Percentiles rank a stretch among this genome's conserved stretches.
Conservation (phyloP, 2,113 vertebrate species). For the Amblyornis subalaris region DNA sequence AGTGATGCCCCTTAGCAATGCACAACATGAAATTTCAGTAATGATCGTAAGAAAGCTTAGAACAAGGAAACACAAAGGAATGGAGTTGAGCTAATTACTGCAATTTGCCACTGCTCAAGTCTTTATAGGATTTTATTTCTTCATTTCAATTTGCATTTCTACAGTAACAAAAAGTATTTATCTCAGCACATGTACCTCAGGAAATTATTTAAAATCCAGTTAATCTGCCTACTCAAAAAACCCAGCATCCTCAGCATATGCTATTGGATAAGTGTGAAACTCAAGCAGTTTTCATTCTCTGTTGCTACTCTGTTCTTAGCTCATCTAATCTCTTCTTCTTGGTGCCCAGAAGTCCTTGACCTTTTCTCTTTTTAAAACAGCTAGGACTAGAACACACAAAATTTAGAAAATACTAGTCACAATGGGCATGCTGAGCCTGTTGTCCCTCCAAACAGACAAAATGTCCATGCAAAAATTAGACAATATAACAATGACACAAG, state of each 20-base stretch:
- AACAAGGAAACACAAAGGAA: constrained; percentile 16
- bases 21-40: constrained; percentile 10
- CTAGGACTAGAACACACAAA: not conserved
- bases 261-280: not conserved
- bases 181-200: not conserved
- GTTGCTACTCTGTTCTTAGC: not conserved
- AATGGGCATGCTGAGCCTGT: not conserved
- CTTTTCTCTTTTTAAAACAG: not conserved
- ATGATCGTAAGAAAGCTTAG: constrained; percentile 10
- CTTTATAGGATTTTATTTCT: not conserved
- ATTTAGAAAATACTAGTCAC: not conserved
- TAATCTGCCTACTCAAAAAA: not conserved
- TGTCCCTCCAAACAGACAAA: not conserved
- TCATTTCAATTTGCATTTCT: constrained; percentile 27
- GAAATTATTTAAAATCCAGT: constrained; percentile 3
- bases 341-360: not conserved
- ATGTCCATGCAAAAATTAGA: not conserved
- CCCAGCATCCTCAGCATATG: not conserved
- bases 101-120: not conserved
- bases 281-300: not conserved
- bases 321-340: not conserved
- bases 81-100: not conserved
- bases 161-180: not conserved
- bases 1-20: constrained; percentile 1
- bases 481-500: not conserved